Evolutionary conservation across 2,888 invertebrate genomes (phyloP), one percentile per base, ranked within the genome.

Genomic region (Chrysotoxum bicinctum): DNA sequence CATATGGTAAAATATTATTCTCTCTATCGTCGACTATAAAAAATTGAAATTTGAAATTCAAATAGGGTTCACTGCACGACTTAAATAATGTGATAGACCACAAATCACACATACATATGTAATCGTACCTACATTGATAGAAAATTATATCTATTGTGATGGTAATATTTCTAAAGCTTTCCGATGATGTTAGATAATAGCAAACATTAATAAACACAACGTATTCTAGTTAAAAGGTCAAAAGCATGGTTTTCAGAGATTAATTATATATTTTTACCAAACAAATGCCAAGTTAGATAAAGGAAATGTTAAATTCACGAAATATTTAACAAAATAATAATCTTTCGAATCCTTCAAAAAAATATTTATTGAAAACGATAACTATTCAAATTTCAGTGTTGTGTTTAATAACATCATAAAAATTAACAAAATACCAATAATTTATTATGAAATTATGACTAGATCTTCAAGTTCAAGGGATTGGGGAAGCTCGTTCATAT

Each of bases 61-160:
- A 60, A 60, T 60, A n/a, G 40, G 23, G 60, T 23, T 60, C 60
- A 60, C 9, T 60, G 40, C 10, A 60, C 60, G 40, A 23, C 9
- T 9, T 23, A 8, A 40, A n/a, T 37, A 37, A 9, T 26, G 16
- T 40, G 0, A 40, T 9, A 30, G 30, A 30, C 52, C 23, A n/a
- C 40, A 40, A 40, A 40, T 7, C 26, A 26, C 26, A 26, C 2
- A 26, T 26, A 26, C 26, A 26, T 26, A 26, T 7, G n/a, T n/a
- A n/a, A n/a, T n/a, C 1, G 5, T 21, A 0, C 10, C 19, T 21
- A 58, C 7, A 21, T 3, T 16, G 14, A 60, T 9, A 23, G 6
- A 26, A 23, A 60, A 60, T 37, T 14, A 58, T 12, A 8, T 3
- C 3, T 12, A 60, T 60, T 60, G 58, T 60, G 3, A 60, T 60